Base-by-base conservation (phyloP, 64 coral and sea anemone species). In the Montipora sp. region DNA sequence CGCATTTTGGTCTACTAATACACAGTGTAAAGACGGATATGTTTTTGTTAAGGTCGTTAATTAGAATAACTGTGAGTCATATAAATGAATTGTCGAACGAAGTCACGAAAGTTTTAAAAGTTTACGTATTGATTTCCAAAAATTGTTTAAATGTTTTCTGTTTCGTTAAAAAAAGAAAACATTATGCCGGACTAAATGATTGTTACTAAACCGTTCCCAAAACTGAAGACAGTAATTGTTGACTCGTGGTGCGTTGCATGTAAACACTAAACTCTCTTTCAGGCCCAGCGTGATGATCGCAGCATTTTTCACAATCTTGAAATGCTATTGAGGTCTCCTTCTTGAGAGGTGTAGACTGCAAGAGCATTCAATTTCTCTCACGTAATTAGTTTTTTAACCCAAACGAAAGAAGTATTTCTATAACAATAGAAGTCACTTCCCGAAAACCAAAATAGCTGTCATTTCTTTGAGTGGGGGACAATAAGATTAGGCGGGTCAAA, bases 71-170 rank as follows among this genome's bases (percentile, higher is more conserved):
- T 55, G 77, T 57, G 77, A 80, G 57, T 55, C 77, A 80, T 57
- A 21, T 80, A 47, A 83, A 83, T 83, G 46, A 83, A 46, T 58
- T 83, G 24, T 15, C 47, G 50, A 80, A 59, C 59, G 8, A 59
- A 83, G 80, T 83, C 80, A 83, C 80, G 80, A 67, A 67, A 83
- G 24, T 47, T 83, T 67, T 7, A 36, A 83, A 63, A 60, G 24
- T 66, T 60, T 67, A 47, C 5, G 80, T 83, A n/a, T 83, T 83
- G 59, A 68, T 65, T 14, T 83, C 11, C 12, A 75, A 36, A 47
- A 19, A 68, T 18, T 12, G 11, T 46, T 18, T 47, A 67, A 50
- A 19, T 22, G 82, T 49, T 85, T 67, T 4, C 49, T 71, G 47
- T 85, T 85, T 14, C 63, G 19, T 57, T n/a, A 85, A 36, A 36